A percentile compares a stretch with the other conserved stretches of the same genome.
Evolutionary conservation across 2,113 vertebrate species (phyloP).

Genomic region (Psettodes erumei): DNA sequence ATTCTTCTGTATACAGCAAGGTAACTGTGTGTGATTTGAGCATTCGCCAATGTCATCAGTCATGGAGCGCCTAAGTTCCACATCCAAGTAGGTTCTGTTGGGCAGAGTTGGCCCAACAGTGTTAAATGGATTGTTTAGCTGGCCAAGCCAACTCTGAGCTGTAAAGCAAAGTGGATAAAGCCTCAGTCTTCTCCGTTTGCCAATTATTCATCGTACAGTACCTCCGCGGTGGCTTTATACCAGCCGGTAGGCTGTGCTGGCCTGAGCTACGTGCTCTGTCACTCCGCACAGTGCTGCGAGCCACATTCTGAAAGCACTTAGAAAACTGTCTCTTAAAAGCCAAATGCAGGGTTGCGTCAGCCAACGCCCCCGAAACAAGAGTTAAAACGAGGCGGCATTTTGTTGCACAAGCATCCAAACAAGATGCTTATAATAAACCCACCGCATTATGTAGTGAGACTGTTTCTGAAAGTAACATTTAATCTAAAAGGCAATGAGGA

Average conservation of each 20-base stretch:
- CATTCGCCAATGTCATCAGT: conserved; percentile 61
- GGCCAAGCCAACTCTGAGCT: conserved; percentile 51
- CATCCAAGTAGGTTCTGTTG: conserved; percentile 53
- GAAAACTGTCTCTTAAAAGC: background rate
- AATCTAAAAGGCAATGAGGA: too few species aligned
- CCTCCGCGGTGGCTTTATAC: conserved; percentile 27
- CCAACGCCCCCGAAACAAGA: background rate
- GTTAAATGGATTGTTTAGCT: conserved; percentile 65
- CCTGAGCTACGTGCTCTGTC: conserved; percentile 1
- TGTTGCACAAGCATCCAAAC: background rate
- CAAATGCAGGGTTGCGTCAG: background rate
- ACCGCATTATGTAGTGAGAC: background rate
- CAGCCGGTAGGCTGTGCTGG: conserved; percentile 25
- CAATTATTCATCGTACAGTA: conserved; percentile 53
- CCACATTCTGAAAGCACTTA: background rate
- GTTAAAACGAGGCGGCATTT: background rate
- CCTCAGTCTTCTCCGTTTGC: conserved; percentile 54
- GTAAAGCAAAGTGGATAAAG: conserved; percentile 55
- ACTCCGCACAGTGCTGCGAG: conserved; percentile 3
- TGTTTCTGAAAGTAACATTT: background rate
- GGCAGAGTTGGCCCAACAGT: conserved; percentile 33
- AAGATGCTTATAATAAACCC: background rate
- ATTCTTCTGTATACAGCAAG: conserved; percentile 22
- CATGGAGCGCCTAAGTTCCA: conserved; percentile 45
- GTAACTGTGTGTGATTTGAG: conserved; percentile 45